These are phyloP conservation scores for Scotopteryx bipunctaria DNA, from an alignment of 2,888 invertebrate species.

Conservation along the genomic window DNA sequence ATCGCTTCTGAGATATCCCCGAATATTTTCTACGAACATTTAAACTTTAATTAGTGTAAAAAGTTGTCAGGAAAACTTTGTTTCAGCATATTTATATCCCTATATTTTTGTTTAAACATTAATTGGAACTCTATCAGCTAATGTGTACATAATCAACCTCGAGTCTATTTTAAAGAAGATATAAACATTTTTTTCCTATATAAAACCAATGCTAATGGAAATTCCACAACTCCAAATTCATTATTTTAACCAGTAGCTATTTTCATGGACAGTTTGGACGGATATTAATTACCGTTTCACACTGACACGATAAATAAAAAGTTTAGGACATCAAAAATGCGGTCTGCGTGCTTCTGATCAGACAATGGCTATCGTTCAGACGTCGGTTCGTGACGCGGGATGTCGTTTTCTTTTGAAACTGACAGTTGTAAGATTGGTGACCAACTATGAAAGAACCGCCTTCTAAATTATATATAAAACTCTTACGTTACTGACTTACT, in stretches of 20 bases:
- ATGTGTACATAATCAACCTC: background rate
- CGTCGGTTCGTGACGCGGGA: background rate
- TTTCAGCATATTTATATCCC: no score
- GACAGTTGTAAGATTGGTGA: no score
- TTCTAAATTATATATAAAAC: no score
- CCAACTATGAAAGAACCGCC: no score
- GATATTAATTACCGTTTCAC: slow-evolving; percentile 26
- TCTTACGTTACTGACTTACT: no score
- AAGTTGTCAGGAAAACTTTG: no score
- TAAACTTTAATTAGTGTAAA: no score
- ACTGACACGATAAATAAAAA: slow-evolving; percentile 23
- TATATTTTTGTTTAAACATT: no score
- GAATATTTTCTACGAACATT: no score
- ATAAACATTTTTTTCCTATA: background rate
- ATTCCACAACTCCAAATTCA: slow-evolving; percentile 11
- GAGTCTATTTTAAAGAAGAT: background rate
- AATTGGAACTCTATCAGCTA: no score
- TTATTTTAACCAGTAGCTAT: slow-evolving; percentile 25
- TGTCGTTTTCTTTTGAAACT: no score
- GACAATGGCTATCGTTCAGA: background rate
- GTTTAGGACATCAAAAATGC: slow-evolving; percentile 16
- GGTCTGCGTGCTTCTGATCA: slow-evolving; percentile 5
- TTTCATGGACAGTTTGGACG: slow-evolving; percentile 22
- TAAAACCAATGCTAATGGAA: slow-evolving; percentile 10
- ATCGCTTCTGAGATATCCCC: no score